Conservation (phyloP, 2,113 vertebrate species). For the Chloropsis cyanopogon region DNA sequence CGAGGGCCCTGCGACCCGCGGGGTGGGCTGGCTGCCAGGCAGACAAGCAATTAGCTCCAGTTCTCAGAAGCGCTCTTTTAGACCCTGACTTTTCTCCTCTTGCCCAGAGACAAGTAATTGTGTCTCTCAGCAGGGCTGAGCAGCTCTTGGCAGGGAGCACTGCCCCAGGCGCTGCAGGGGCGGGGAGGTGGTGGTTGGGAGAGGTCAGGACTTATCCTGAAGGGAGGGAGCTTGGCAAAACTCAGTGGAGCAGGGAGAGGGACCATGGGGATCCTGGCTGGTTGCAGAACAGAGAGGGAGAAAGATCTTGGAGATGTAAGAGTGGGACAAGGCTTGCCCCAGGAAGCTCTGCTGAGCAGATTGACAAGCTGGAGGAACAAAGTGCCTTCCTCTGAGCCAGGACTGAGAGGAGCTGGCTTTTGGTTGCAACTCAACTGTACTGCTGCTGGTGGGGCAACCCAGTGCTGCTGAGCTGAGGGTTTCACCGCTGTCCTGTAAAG, state of each 20-base stretch:
- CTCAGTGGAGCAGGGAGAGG: neutral
- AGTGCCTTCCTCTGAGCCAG: neutral
- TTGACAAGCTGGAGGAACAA: neutral
- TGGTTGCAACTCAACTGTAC: accelerated
- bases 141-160: constrained; percentile 29
- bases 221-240: neutral
- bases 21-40: neutral
- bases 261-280: neutral
- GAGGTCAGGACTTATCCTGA: neutral
- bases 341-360: neutral
- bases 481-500: neutral
- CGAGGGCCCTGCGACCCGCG: neutral
- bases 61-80: constrained; percentile 31
- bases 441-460: neutral
- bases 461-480: accelerated
- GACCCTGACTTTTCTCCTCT: constrained; percentile 40
- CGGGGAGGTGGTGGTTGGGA: neutral
- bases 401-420: neutral
- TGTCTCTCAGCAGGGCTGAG: constrained; percentile 8
- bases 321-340: neutral
- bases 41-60: constrained; percentile 37
- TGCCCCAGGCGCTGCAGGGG: neutral
- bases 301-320: neutral
- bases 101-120: constrained; percentile 48
- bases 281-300: neutral